Percentiles rank a stretch among this genome's conserved stretches.
Conservation (phyloP, 2,797 vertebrate species). For the Morus bassanus region DNA sequence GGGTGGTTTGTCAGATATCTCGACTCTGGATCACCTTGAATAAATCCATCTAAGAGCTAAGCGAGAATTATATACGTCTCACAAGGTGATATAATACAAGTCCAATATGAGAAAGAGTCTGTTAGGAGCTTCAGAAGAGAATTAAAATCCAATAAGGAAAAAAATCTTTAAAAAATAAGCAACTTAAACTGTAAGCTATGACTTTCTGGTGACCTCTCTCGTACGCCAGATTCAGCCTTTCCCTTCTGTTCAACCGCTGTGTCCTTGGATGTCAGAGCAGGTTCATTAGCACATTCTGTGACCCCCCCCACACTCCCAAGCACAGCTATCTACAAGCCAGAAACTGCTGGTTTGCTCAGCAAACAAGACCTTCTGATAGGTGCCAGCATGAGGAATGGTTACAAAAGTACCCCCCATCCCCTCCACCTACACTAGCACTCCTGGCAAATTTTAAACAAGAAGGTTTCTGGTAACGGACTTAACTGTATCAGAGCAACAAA, state of each 20-base stretch:
- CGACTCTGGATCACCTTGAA: not conserved
- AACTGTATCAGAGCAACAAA: not conserved
- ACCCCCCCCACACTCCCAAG: not conserved
- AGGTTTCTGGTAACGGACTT: not conserved
- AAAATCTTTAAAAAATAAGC: not conserved
- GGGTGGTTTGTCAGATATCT: not conserved
- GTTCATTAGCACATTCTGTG: not conserved
- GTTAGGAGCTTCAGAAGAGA: not conserved
- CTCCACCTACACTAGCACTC: not conserved
- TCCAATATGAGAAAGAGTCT: not conserved
- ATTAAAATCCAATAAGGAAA: not conserved
- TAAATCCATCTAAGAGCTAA: not conserved
- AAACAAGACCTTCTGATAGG: not conserved
- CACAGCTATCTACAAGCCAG: not conserved
- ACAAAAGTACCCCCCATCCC: not conserved
- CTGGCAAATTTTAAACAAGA: not conserved
- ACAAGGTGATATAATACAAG: accelerated
- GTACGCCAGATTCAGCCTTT: not conserved
- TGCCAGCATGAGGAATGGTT: not conserved
- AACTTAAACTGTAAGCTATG: not conserved
- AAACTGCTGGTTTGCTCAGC: not conserved
- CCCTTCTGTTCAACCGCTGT: not conserved
- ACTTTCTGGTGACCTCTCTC: not conserved
- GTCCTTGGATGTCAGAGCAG: not conserved
- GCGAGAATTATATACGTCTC: not conserved